These are phyloP conservation scores for Anthonomus grandis DNA, from an alignment of 1,140 invertebrate species.

Conservation along the genomic window DNA sequence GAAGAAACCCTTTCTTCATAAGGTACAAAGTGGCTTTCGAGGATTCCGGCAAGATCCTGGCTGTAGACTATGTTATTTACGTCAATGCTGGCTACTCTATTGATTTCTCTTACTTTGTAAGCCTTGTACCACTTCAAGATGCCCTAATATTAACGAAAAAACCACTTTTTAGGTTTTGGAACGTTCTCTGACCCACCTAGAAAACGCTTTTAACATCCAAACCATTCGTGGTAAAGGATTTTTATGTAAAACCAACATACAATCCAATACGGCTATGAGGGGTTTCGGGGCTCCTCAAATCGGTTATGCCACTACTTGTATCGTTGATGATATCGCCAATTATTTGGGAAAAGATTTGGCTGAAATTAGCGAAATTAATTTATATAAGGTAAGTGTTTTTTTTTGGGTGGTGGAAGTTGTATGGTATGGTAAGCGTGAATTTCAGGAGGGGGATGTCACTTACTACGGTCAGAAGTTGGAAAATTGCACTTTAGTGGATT, in stretches of 20 bases:
- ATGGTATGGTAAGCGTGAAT: too few relatives aligned
- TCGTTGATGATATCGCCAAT: slow-evolving; percentile 71
- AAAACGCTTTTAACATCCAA: slow-evolving; percentile 74
- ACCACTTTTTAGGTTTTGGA: too few relatives aligned
- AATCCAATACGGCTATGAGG: slow-evolving; percentile 85
- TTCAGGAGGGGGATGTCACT: slow-evolving; percentile 65
- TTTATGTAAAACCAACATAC: slow-evolving; percentile 77
- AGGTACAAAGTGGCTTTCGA: slow-evolving; percentile 83
- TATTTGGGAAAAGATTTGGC: slow-evolving; percentile 61
- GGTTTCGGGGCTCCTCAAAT: slow-evolving; percentile 84
- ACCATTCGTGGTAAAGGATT: slow-evolving; percentile 63
- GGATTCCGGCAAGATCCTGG: slow-evolving; percentile 68
- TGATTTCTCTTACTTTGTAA: slow-evolving; percentile 77
- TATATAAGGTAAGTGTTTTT: slow-evolving; percentile 65
- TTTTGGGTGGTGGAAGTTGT: too few relatives aligned
- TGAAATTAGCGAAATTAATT: slow-evolving; percentile 60
- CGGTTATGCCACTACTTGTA: slow-evolving; percentile 77
- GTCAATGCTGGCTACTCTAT: slow-evolving; percentile 78
- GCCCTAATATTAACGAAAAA: slow-evolving; percentile 66
- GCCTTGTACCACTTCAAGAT: slow-evolving; percentile 45
- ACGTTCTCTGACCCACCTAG: slow-evolving; percentile 72
- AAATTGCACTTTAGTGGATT: slow-evolving; percentile 70
- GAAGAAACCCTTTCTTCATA: slow-evolving; percentile 81
- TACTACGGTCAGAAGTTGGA: slow-evolving; percentile 73
- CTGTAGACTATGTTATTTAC: slow-evolving; percentile 69